These are phyloP conservation scores for Nibea albiflora DNA, from an alignment of 2,113 vertebrate species.

Conservation along the genomic window DNA sequence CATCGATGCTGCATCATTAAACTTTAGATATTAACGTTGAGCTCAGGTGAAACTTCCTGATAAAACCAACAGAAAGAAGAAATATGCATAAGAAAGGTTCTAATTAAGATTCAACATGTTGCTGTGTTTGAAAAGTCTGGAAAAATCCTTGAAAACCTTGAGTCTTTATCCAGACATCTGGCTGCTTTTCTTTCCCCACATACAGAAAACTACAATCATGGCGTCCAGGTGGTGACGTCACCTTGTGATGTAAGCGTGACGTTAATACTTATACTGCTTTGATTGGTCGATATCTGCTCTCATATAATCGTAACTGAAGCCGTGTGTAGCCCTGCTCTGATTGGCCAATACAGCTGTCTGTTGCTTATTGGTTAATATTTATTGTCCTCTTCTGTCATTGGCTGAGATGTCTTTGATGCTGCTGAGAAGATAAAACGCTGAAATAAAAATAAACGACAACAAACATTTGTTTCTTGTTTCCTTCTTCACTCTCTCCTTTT, in stretches of 20 bases:
- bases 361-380: slow-evolving; percentile 41
- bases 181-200: not conserved
- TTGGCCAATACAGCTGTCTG: not conserved
- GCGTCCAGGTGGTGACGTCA: not conserved
- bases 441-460: slow-evolving; percentile 53
- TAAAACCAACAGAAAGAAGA: too few relatives aligned
- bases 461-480: not conserved
- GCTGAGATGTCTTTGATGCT: slow-evolving; percentile 57
- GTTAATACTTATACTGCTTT: not conserved
- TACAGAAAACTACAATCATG: slow-evolving; percentile 14
- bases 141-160: too few relatives aligned
- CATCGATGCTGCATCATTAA: not conserved
- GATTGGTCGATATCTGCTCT: too few relatives aligned
- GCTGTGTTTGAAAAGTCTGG: too few relatives aligned
- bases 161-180: too few relatives aligned
- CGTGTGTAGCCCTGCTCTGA: not conserved
- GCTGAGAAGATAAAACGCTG: slow-evolving; percentile 42
- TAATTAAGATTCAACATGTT: too few relatives aligned
- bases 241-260: not conserved
- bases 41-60: not conserved
- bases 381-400: slow-evolving; percentile 55
- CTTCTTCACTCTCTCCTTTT: too few relatives aligned
- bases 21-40: not conserved
- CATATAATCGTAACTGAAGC: too few relatives aligned
- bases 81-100: too few relatives aligned